phyloP scores from a whole-genome alignment of 2,888 invertebrate species.

The Laothoe populi region DNA sequence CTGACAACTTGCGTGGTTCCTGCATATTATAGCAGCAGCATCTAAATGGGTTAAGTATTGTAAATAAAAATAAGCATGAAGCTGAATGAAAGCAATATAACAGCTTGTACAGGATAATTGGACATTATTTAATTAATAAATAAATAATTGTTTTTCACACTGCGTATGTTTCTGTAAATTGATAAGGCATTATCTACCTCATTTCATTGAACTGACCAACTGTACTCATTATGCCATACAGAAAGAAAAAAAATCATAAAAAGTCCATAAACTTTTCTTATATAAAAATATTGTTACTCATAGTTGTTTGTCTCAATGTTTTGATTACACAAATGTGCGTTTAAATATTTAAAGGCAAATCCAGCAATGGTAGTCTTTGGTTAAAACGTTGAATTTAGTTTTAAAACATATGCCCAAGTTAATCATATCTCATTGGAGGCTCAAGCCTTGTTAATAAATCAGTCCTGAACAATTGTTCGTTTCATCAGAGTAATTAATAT shows the following conservation, averaged over 20 bases:
- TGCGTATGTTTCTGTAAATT: neutral
- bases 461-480: conserved; percentile 62
- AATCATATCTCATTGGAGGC: conserved; percentile 42
- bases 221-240: neutral
- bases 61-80: too few species aligned
- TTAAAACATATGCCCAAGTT: neutral
- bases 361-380: conserved; percentile 57
- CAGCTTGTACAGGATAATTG: neutral
- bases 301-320: too few species aligned
- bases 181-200: neutral
- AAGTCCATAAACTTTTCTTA: too few species aligned
- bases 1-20: neutral
- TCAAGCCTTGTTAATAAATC: conserved; percentile 50
- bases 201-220: conserved; percentile 1
- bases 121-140: too few species aligned
- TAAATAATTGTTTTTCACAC: neutral
- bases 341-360: conserved; percentile 31
- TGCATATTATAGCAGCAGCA: neutral
- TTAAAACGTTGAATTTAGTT: conserved; percentile 45
- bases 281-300: too few species aligned
- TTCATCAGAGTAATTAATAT: conserved; percentile 55
- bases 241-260: too few species aligned
- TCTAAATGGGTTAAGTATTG: neutral
- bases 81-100: neutral
- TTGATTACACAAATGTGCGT: neutral